Evolutionary conservation across 2,888 invertebrate species (phyloP), one percentile per base, ranked within the genome.

Genomic region (Andrena trimmerana): DNA sequence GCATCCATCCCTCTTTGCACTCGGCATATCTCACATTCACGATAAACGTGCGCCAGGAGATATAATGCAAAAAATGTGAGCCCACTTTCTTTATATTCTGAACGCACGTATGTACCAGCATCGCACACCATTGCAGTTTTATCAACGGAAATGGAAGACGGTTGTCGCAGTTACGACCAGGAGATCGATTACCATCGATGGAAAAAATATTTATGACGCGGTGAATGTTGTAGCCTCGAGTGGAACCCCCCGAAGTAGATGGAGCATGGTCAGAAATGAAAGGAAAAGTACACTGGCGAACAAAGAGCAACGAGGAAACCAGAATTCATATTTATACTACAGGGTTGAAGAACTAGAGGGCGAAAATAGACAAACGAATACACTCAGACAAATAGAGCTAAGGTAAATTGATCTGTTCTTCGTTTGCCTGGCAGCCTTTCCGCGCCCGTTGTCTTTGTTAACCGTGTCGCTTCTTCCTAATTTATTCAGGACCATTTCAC

Each of bases 161-260:
- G 31, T 52, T 16, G 77, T 66, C 31, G 66, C 27, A 59, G 76
- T 60, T 68, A 36, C 82, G 29, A 20, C 50, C 65, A 2, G 8
- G 20, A 42, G 81, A 83, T 83, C 83, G 83, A 81, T 74, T 76
- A 78, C 79, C 50, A 74, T 74, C 78, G 67, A 27, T 29, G 70
- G 42, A n/a, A 59, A 70, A 83, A 87, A 81, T 87, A 87, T 87
- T 87, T 87, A 83, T 72, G 74, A 83, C 24, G 59, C 69, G 79
- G 69, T 83, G 79, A 87, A 78, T 83, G 67, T 81, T 83, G 69
- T 66, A 78, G 69, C 83, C 74, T 72, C 78, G 48, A 71, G 59
- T 75, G 67, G 68, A 20, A 24, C 13, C 63, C 5, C 54, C n/a
- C 29, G 70, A 78, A 70, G 24, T 31, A 71, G 57, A 62, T 33